Conservation (phyloP, 2,113 vertebrate genomes). For the Numida meleagris region DNA sequence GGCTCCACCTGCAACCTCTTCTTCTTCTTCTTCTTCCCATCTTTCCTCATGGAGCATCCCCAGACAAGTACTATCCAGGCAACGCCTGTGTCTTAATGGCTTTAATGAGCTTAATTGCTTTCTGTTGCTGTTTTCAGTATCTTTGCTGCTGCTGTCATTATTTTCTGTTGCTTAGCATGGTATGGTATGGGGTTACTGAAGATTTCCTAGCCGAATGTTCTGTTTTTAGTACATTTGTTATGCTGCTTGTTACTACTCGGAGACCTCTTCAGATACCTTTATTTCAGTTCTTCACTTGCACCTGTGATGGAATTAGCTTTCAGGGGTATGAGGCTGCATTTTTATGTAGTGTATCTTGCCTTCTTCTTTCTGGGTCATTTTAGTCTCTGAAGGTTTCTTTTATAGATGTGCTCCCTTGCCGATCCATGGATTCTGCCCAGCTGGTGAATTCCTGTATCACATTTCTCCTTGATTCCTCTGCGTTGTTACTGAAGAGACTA, state of each 20-base stretch:
- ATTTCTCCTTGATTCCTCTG: neutral
- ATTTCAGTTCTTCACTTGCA: neutral
- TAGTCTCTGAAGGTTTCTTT: neutral
- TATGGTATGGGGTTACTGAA: neutral
- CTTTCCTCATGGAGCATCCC: neutral
- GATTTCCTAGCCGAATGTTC: neutral
- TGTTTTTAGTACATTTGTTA: neutral
- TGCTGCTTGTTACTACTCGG: neutral
- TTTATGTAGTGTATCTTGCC: neutral
- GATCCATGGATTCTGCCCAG: neutral
- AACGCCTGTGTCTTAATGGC: neutral
- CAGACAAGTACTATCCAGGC: neutral
- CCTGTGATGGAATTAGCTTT: neutral
- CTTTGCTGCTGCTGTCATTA: neutral
- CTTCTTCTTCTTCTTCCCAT: neutral
- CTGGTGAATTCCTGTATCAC: rapidly evolving
- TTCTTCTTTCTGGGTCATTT: neutral
- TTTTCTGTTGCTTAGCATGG: neutral
- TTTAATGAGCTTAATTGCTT: slow-evolving; percentile 2
- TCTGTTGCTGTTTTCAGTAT: neutral
- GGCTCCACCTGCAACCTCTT: rapidly evolving
- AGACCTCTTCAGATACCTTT: neutral
- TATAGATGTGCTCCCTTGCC: neutral
- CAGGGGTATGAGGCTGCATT: neutral
- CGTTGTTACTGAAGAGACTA: rapidly evolving